These are phyloP conservation scores for Ips typographus DNA, from an alignment of 1,140 invertebrate genomes.

Conservation along the genomic window DNA sequence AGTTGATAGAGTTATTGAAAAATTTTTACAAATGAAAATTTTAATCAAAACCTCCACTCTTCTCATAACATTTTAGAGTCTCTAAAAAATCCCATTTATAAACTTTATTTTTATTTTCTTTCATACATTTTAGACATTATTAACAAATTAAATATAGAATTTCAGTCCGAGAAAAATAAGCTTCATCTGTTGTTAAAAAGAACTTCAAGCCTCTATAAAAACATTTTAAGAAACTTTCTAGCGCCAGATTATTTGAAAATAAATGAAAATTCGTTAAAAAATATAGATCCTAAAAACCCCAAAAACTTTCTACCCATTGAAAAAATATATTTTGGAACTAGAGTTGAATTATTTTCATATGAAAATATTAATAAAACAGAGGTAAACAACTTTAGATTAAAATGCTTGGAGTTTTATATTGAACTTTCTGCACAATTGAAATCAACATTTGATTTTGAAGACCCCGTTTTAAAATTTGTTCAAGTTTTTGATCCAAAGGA, in stretches of 20 bases:
- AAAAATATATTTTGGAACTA: constrained; percentile 13
- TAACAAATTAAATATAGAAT: constrained; percentile 25
- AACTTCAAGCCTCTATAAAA: constrained; percentile 10
- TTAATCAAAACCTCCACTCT: neutral
- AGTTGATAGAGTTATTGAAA: no score
- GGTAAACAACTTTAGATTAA: constrained; percentile 1
- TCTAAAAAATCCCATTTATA: constrained; percentile 24
- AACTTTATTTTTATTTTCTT: constrained; percentile 26
- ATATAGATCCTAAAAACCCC: neutral
- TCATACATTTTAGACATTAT: constrained; percentile 18
- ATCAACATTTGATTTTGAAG: constrained; percentile 19
- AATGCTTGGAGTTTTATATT: constrained; percentile 12
- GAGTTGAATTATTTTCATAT: constrained; percentile 1
- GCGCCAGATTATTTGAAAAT: neutral
- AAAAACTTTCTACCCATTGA: constrained; percentile 11
- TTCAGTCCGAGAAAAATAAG: constrained; percentile 15
- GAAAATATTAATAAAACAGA: constrained; percentile 4
- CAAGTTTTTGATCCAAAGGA: neutral
- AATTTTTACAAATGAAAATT: neutral
- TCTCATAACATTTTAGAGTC: constrained; percentile 14
- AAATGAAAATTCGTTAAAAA: neutral
- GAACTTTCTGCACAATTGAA: constrained; percentile 12
- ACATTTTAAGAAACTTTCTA: neutral
- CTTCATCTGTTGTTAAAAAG: constrained; percentile 15
- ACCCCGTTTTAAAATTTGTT: constrained; percentile 7